Evolutionary conservation across 2,113 vertebrate genomes (phyloP).

Genomic region (Spheniscus mendiculus): DNA sequence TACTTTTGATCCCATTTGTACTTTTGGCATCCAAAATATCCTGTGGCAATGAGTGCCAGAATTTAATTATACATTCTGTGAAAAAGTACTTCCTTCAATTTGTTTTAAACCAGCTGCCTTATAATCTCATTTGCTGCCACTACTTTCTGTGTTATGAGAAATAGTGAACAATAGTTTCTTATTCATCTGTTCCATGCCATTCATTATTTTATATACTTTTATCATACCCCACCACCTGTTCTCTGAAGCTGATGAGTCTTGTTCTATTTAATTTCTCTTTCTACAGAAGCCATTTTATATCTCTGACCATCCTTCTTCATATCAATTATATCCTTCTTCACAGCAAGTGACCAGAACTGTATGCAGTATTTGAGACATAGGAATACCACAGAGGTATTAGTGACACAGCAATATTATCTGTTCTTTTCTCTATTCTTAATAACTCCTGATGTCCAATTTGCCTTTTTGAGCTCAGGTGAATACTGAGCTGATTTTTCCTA

Average conservation of each 20-base stretch:
- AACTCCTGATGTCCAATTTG: not conserved
- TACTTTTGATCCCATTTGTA: slow-evolving; percentile 37
- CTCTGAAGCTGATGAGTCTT: not conserved
- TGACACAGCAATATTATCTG: not conserved
- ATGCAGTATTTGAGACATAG: not conserved
- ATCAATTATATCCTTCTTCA: not conserved
- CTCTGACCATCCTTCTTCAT: not conserved
- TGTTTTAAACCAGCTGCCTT: slow-evolving; percentile 23
- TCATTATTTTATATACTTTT: not conserved
- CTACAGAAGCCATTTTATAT: not conserved
- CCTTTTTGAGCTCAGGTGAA: not conserved
- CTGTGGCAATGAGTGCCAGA: not conserved
- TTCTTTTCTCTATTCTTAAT: not conserved
- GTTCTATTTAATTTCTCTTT: slow-evolving; percentile 5
- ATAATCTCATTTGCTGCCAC: slow-evolving; percentile 1
- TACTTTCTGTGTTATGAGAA: not conserved
- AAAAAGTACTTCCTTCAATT: not conserved
- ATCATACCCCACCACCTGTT: not conserved
- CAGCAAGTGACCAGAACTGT: not conserved
- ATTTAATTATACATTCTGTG: not conserved
- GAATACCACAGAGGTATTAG: not conserved
- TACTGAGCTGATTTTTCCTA: not conserved
- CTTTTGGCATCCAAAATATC: slow-evolving; percentile 24
- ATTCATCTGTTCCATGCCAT: not conserved
- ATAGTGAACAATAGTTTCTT: not conserved